Conservation (phyloP, 64 coral and sea anemone species). For the Pachyseris speciosa region DNA sequence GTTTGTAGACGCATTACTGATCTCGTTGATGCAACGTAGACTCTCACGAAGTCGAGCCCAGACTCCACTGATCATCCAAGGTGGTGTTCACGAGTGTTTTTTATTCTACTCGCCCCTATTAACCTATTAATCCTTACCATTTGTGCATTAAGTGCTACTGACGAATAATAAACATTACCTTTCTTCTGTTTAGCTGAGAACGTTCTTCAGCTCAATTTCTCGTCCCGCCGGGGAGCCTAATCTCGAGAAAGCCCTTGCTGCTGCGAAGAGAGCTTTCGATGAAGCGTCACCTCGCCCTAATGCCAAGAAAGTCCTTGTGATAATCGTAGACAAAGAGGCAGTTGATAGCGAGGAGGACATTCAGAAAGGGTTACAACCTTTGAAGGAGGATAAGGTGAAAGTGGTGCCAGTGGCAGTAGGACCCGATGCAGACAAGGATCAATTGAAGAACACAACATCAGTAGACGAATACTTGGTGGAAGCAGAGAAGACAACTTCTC, state of each 20-base stretch:
- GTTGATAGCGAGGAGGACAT: conserved; percentile 41
- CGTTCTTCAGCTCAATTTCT: conserved; percentile 25
- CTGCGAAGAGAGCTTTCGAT: conserved; percentile 47
- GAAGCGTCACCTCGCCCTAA: conserved; percentile 35
- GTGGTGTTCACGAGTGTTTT: too few relatives aligned
- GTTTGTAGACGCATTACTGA: too few relatives aligned
- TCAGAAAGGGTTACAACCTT: not conserved
- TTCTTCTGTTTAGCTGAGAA: conserved; percentile 14
- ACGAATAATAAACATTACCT: not conserved
- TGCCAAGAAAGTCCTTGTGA: conserved; percentile 75
- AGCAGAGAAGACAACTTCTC: conserved; percentile 3
- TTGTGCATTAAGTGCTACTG: not conserved
- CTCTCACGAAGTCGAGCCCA: too few relatives aligned
- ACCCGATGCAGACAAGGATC: conserved; percentile 6
- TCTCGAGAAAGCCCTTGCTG: conserved; percentile 54
- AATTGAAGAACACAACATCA: conserved; percentile 25
- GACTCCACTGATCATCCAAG: too few relatives aligned
- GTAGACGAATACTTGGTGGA: conserved; percentile 20
- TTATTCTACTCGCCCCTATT: too few relatives aligned
- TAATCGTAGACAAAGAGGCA: conserved; percentile 75
- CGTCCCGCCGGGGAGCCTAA: conserved; percentile 66
- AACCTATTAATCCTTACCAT: too few relatives aligned
- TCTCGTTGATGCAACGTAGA: too few relatives aligned
- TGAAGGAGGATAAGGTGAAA: conserved; percentile 47
- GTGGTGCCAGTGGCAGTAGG: conserved; percentile 75